Evolutionary conservation across 2,888 invertebrate genomes (phyloP), one percentile per base, ranked within the genome.

Genomic region (Alloplasta piceator): DNA sequence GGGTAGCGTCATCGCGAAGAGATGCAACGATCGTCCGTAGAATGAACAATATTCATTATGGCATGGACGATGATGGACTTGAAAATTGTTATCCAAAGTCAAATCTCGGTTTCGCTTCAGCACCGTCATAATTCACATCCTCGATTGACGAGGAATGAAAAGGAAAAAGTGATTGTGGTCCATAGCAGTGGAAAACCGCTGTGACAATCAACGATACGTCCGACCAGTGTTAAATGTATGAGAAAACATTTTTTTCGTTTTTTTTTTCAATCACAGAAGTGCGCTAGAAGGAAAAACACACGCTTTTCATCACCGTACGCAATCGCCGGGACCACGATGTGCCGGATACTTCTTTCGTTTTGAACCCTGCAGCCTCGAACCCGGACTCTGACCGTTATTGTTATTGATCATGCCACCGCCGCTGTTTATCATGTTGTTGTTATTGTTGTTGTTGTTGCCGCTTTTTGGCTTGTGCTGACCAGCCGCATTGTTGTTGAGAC

Each of bases 271-370:
- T 74, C 73, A 79, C 74, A 56, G 67, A 60, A 46, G 16, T 77
- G 60, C 64, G 41, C 50, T 12, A 50, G 75, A 77, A 72, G 41
- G 39, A 46, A 58, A 77, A 63, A 41, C 63, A 66, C 61, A 82
- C 55, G 74, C 74, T 85, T 84, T 91, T 91, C 89, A 92, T 92
- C 92, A 92, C 92, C 92, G 91, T 86, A 92, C 91, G 84, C 91
- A 91, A 84, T 92, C 92, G 52, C 90, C 89, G 12, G 90, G 89
- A 26, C 89, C 89, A 60, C 91, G 91, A 46, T 89, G 87, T 60
- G 86, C 86, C 50, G 88, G 86, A 76, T 87, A 89, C 70, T 91
- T 92, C 87, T 91, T 92, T 73, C 91, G 89, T 83, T 92, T 92
- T 67, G 89, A 85, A n/a, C 87, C 86, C 67, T 89, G 88, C 55